A percentile compares a stretch with the other conserved stretches of the same genome.
These are phyloP conservation scores for Corythornis vintsioides DNA, from an alignment of 2,113 vertebrate species.

Conservation along the genomic window DNA sequence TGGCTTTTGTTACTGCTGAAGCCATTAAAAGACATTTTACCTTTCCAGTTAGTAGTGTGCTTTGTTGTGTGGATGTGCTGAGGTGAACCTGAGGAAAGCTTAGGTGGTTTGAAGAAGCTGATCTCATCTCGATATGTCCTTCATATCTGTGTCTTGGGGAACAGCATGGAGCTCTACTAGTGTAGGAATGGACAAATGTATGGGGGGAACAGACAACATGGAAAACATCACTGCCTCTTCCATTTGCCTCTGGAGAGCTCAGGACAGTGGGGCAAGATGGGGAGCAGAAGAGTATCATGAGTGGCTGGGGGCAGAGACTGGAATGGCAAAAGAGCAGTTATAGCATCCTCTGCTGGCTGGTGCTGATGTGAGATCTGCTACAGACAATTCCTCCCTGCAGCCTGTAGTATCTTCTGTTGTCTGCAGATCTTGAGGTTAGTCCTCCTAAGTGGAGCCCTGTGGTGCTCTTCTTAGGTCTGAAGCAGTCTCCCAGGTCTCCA, in stretches of 20 bases:
- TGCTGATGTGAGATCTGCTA: neutral
- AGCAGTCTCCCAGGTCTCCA: accelerated
- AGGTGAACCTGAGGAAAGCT: neutral
- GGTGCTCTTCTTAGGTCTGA: neutral
- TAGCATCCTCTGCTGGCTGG: neutral
- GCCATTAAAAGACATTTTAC: neutral
- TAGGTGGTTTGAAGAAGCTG: neutral
- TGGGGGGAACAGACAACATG: accelerated
- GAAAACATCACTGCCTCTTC: neutral
- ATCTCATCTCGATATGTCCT: neutral
- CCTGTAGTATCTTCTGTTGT: accelerated
- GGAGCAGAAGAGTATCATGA: neutral
- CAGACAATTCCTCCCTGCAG: neutral
- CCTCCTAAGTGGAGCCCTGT: too few relatives aligned
- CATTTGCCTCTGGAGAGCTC: neutral
- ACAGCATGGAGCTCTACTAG: accelerated
- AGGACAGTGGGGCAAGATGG: too few relatives aligned
- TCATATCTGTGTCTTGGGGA: neutral
- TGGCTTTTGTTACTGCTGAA: neutral
- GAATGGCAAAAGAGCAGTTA: neutral
- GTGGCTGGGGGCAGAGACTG: neutral
- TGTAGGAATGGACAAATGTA: neutral
- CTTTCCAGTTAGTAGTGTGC: neutral
- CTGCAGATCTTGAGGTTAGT: accelerated
- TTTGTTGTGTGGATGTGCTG: neutral